Evolutionary conservation across 35 echinoderm and acorn worm species (phyloP).

Genomic region (Ophioderma brevispina): DNA sequence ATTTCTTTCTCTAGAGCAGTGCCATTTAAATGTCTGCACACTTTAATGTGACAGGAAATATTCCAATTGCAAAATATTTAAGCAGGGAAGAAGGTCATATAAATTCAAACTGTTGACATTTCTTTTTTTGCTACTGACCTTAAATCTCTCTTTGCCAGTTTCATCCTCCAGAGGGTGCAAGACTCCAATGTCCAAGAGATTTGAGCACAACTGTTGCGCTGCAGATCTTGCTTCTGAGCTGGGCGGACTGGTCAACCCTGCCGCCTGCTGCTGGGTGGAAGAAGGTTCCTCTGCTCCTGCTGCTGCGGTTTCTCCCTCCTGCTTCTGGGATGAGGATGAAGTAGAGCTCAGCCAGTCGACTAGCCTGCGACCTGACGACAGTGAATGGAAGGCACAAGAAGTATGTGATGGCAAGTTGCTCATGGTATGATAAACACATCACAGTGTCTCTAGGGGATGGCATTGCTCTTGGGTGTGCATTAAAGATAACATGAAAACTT

Average conservation of each 20-base stretch:
- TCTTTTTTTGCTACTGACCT: conserved; percentile 35
- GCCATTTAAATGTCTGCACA: too few species aligned
- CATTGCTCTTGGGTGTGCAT: neutral
- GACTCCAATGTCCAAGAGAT: conserved; percentile 55
- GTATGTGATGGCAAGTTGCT: neutral
- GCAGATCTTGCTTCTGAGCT: conserved; percentile 35
- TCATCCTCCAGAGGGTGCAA: conserved; percentile 54
- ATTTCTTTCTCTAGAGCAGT: too few species aligned
- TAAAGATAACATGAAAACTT: neutral
- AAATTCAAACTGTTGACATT: too few species aligned
- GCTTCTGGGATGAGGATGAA: neutral
- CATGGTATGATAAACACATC: neutral
- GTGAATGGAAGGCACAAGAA: neutral
- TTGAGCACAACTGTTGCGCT: conserved; percentile 19
- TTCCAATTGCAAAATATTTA: too few species aligned
- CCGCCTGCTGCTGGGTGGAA: neutral
- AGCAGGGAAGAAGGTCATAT: too few species aligned
- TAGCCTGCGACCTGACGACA: conserved; percentile 38
- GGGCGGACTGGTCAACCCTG: conserved; percentile 15
- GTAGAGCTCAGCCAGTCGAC: conserved; percentile 57
- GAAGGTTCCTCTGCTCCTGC: neutral
- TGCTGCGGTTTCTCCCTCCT: neutral
- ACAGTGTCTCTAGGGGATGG: neutral
- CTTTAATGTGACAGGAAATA: too few species aligned
- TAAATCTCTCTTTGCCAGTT: conserved; percentile 53